Evolutionary conservation across 2,113 vertebrate genomes (phyloP).

Genomic region (Apus apus): DNA sequence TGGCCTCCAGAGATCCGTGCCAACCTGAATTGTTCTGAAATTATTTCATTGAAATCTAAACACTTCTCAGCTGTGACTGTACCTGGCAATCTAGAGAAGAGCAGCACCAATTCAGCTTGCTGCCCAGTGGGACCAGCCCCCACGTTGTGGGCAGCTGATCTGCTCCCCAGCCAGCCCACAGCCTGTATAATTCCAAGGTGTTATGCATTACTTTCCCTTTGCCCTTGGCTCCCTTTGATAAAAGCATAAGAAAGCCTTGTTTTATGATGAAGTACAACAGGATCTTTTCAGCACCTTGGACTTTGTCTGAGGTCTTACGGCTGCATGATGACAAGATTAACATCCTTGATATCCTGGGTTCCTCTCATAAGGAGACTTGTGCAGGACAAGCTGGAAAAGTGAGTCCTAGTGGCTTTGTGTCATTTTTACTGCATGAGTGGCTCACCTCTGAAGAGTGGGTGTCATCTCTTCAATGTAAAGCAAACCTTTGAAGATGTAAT

Average conservation of each 20-base stretch:
- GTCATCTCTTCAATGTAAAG: not conserved
- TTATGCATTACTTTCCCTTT: not conserved
- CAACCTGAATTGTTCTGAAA: not conserved
- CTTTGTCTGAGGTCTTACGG: not conserved
- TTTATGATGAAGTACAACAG: not conserved
- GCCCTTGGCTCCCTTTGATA: not conserved
- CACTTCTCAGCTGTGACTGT: not conserved
- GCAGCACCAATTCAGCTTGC: not conserved
- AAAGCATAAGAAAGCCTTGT: not conserved
- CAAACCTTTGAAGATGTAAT: not conserved
- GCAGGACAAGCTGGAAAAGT: not conserved
- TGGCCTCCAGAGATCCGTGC: not conserved
- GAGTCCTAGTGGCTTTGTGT: not conserved
- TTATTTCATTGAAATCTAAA: not conserved
- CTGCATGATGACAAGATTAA: not conserved
- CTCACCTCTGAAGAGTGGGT: not conserved
- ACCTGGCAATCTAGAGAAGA: not conserved
- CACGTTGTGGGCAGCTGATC: not conserved
- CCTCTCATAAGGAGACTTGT: not conserved
- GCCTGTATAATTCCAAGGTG: not conserved
- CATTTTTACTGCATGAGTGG: not conserved
- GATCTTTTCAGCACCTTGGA: not conserved
- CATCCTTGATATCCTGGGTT: not conserved
- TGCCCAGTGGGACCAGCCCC: not conserved
- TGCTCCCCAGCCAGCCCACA: not conserved